Conservation (phyloP, 2,113 vertebrate genomes). For the Fukomys damarensis region DNA sequence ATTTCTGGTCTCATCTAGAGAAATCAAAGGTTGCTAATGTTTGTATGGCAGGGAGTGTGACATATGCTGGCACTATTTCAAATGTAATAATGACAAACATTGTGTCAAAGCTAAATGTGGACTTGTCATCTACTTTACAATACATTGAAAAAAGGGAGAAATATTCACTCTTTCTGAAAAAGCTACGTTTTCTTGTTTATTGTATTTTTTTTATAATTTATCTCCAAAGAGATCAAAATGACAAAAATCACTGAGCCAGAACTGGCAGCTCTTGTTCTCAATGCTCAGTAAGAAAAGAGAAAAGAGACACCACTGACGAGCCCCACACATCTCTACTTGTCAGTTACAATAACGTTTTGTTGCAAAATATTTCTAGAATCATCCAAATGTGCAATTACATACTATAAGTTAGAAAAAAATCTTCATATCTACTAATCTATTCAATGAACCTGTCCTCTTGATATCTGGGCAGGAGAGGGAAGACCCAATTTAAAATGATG, state of each 20-base stretch:
- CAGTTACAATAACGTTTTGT: background rate
- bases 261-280: background rate
- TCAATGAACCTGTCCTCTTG: background rate
- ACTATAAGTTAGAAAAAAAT: background rate
- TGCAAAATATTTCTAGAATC: background rate
- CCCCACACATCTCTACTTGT: background rate
- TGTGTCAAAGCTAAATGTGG: background rate
- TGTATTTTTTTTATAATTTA: slow-evolving; percentile 61
- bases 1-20: background rate
- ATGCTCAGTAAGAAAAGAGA: background rate
- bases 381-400: background rate
- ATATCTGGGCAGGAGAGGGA: background rate
- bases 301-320: background rate
- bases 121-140: background rate
- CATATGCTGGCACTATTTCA: background rate
- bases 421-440: background rate
- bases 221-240: slow-evolving; percentile 47
- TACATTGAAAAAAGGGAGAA: background rate
- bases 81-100: background rate
- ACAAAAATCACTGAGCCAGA: slow-evolving; percentile 33
- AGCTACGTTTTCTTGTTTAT: slow-evolving; percentile 1
- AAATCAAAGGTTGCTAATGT: background rate
- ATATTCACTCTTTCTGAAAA: background rate
- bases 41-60: background rate
- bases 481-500: background rate